Percentiles rank a stretch among this genome's conserved stretches.
Evolutionary conservation across 2,797 vertebrate genomes (phyloP).

Genomic region (Xenentodon cancila): DNA sequence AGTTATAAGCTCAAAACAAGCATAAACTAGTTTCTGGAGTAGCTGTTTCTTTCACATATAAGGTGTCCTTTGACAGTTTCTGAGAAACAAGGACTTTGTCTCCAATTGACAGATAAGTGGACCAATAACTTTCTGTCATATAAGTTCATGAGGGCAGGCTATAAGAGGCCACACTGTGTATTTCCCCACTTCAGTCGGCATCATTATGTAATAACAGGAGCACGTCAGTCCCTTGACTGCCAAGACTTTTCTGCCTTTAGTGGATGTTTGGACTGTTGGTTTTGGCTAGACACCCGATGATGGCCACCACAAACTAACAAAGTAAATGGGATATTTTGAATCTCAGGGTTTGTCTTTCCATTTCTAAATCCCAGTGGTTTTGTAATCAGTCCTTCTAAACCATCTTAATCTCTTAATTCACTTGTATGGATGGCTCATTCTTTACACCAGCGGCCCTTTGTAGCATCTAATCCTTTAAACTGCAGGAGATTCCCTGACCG

Average conservation of each 20-base stretch:
- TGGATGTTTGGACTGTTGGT: constrained; percentile 31
- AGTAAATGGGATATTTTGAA: constrained; percentile 80
- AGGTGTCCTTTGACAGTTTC: too few species aligned
- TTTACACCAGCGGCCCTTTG: constrained; percentile 82
- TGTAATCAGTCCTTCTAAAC: constrained; percentile 87
- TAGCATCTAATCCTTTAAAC: constrained; percentile 85
- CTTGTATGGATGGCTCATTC: constrained; percentile 82
- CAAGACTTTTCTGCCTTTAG: constrained; percentile 6
- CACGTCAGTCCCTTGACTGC: too few species aligned
- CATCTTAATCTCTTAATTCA: constrained; percentile 89
- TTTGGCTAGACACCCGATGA: constrained; percentile 62
- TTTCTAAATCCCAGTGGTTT: constrained; percentile 83
- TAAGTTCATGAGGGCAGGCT: too few species aligned
- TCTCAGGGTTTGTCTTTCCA: constrained; percentile 82
- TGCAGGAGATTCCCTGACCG: constrained; percentile 80
- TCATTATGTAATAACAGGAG: too few species aligned
- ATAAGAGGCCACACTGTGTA: too few species aligned
- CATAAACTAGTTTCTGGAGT: too few species aligned
- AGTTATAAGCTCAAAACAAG: too few species aligned
- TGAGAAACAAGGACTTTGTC: too few species aligned
- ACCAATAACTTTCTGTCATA: too few species aligned
- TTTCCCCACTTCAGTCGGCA: too few species aligned
- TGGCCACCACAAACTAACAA: constrained; percentile 65
- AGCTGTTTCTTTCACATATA: too few species aligned
- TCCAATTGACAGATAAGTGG: too few species aligned